A percentile compares a stretch with the other conserved stretches of the same genome.
phyloP scores from a whole-genome alignment of 2,113 vertebrate species.

The Monopterus albus region DNA sequence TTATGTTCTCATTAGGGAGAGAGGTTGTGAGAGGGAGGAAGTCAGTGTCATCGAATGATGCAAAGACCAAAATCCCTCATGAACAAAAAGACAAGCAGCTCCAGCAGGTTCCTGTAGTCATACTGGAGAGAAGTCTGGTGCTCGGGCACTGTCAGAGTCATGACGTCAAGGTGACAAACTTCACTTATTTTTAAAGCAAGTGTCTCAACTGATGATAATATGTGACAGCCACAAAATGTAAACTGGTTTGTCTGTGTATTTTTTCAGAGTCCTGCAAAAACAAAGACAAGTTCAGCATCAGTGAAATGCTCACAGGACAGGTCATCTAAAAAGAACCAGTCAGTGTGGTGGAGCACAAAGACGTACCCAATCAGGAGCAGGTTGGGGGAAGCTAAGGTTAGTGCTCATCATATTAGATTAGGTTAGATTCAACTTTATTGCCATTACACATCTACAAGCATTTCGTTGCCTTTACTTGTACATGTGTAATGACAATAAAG shows the following conservation, averaged over 20 bases:
- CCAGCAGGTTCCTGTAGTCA: constrained; percentile 42
- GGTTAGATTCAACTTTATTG: too few species aligned
- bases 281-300: not conserved
- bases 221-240: not conserved
- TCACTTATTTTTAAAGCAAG: not conserved
- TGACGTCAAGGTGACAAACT: constrained; percentile 44
- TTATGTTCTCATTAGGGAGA: constrained; percentile 14
- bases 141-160: constrained; percentile 2
- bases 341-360: not conserved
- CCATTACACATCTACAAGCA: too few species aligned
- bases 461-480: too few species aligned
- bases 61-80: fast-evolving
- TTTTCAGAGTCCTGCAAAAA: constrained; percentile 27
- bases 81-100: constrained; percentile 17
- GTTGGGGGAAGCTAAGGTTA: too few species aligned
- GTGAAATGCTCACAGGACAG: fast-evolving
- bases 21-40: constrained; percentile 6
- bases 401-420: too few species aligned
- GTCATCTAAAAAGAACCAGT: not conserved
- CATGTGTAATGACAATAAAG: too few species aligned
- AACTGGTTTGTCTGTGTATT: not conserved
- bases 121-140: constrained; percentile 15
- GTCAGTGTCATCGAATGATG: fast-evolving
- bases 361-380: constrained; percentile 57
- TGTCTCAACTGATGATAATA: not conserved